These are phyloP conservation scores for Synergus laeviventris DNA, from an alignment of 2,888 invertebrate species.

Conservation along the genomic window DNA sequence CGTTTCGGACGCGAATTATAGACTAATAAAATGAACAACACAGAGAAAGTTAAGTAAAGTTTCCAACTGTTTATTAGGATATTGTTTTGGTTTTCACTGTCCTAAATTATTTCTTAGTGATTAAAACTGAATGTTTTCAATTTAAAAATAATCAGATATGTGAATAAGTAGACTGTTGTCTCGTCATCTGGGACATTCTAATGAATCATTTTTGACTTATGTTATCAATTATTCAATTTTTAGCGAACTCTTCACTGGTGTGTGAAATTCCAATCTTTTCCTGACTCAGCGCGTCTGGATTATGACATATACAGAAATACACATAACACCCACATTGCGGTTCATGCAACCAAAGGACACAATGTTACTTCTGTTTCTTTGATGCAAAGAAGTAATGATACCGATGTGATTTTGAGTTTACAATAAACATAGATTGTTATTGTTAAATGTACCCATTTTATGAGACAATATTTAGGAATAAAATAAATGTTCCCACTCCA, in stretches of 20 bases:
- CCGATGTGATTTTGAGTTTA: no score
- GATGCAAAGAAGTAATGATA: neutral
- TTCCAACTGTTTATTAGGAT: constrained; percentile 8
- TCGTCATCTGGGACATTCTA: neutral
- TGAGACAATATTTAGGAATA: no score
- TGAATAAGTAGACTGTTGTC: neutral
- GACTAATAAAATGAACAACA: constrained; percentile 13
- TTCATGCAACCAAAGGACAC: constrained; percentile 1
- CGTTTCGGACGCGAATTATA: constrained; percentile 13
- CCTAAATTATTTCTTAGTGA: neutral
- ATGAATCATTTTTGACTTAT: constrained; percentile 18
- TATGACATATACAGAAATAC: constrained; percentile 1
- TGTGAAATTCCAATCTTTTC: neutral
- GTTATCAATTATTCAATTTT: constrained; percentile 27
- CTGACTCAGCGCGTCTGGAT: constrained; percentile 25
- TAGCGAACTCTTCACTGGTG: constrained; percentile 9
- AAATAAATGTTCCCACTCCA: no score
- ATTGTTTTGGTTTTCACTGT: neutral
- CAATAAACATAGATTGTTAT: no score
- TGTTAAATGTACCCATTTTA: no score
- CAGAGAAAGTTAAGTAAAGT: constrained; percentile 15
- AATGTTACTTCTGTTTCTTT: neutral
- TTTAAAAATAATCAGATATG: no score
- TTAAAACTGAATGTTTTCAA: neutral
- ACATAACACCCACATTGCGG: constrained; percentile 13